Evolutionary conservation across 2,797 vertebrate genomes (phyloP), one percentile per base, ranked within the genome.

Genomic region (Eidolon dupreanum): DNA sequence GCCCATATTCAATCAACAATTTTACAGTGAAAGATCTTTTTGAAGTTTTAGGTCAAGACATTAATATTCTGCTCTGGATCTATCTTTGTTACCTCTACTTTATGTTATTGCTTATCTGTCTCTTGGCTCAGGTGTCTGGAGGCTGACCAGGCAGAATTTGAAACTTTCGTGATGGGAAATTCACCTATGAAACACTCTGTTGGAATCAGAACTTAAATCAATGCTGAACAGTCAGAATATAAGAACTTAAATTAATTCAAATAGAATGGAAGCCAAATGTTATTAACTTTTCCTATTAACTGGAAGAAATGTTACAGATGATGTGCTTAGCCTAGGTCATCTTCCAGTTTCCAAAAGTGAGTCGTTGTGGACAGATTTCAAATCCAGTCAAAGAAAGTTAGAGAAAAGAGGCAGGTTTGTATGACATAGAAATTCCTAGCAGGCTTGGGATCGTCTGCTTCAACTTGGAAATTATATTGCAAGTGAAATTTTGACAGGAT

Each of bases 171-270:
- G 70, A 89, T 55, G 77, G 73, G 65, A 49, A 22, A 15, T 94
- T 96, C 92, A 81, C 84, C 71, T 33, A 28, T 0, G 36, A 73
- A 85, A 97, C 61, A n/a, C 19, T 71, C 26, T 57, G 59, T 8
- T 66, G 49, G 3, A 83, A 83, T 94, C 74, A 70, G 78, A 65
- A 66, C 70, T 66, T 53, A 55, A 85, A 89, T 49, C 68, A 87
- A 79, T 93, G 95, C 95, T 95, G 79, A 94, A 59, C 4, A 55
- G 74, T 9, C 86, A 84, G 91, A 97, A 96, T 68, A 51, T 55
- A 83, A 96, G 78, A 84, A 84, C 46, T 86, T 36, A 36, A 74
- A 71, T 59, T 33, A 66, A 92, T 22, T 1, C 2, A 24, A 88
- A 57, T 20, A 70, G 57, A 78, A 68, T 22, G 33, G 41, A 87